Percentiles rank a stretch among this genome's conserved stretches.
These are phyloP conservation scores for Stenurella melanura DNA, from an alignment of 2,888 invertebrate species.

Conservation along the genomic window DNA sequence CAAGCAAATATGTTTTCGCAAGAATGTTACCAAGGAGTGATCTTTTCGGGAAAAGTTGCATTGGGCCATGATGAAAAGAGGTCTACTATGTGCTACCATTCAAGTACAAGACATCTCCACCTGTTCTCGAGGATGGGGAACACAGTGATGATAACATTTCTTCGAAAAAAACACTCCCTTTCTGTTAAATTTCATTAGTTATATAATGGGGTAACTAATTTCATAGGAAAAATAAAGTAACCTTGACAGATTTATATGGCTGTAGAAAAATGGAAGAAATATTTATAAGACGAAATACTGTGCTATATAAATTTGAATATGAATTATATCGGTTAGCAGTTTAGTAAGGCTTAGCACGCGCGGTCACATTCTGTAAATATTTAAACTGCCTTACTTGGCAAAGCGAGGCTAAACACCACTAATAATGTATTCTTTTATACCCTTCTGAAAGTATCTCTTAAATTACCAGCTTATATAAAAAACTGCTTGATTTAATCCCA, in stretches of 20 bases:
- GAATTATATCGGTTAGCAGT: slow-evolving; percentile 62
- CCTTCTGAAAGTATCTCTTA: slow-evolving; percentile 24
- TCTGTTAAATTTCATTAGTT: too few relatives aligned
- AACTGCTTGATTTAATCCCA: slow-evolving; percentile 18
- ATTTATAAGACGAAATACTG: neutral
- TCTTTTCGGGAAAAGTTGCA: too few relatives aligned
- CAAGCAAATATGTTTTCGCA: too few relatives aligned
- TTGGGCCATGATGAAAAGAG: too few relatives aligned
- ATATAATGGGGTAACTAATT: too few relatives aligned
- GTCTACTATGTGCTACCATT: too few relatives aligned
- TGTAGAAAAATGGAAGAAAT: neutral
- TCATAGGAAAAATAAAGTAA: neutral
- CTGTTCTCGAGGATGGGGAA: too few relatives aligned
- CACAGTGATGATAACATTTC: too few relatives aligned
- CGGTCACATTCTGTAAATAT: slow-evolving; percentile 68
- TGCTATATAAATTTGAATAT: slow-evolving; percentile 63
- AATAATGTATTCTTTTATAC: slow-evolving; percentile 41
- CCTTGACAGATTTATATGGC: neutral
- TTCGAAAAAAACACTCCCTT: too few relatives aligned
- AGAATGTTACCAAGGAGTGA: too few relatives aligned
- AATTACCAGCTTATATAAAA: slow-evolving; percentile 34
- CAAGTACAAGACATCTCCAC: too few relatives aligned
- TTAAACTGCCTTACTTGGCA: slow-evolving; percentile 60
- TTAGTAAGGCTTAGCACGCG: slow-evolving; percentile 63
- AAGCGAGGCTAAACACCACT: slow-evolving; percentile 34